phyloP scores from a whole-genome alignment of 37 sponge, comb jelly and placozoan genomes.

The Diacarnus erythraeanus region DNA sequence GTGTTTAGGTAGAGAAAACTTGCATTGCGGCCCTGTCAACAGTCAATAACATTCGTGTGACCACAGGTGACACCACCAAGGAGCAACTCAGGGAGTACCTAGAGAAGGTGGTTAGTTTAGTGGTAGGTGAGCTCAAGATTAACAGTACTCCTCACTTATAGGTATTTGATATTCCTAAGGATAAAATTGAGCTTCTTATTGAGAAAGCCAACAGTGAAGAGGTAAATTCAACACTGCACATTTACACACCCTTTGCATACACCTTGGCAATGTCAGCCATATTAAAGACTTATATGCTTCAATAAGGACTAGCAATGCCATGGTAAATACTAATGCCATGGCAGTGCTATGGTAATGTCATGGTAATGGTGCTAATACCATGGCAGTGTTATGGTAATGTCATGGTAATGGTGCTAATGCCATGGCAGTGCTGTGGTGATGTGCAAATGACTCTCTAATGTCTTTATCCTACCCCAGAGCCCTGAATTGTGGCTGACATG shows the following conservation, averaged over 20 bases:
- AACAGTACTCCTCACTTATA: no score
- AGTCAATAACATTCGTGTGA: conserved; percentile 7
- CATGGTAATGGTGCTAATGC: no score
- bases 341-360: no score
- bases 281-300: no score
- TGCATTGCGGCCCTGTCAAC: conserved; percentile 27
- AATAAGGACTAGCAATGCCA: no score
- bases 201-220: not conserved
- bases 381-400: no score
- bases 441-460: not conserved
- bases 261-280: no score
- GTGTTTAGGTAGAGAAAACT: conserved; percentile 10
- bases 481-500: conserved; percentile 20
- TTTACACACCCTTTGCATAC: no score
- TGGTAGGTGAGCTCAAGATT: no score
- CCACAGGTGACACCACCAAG: not conserved
- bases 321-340: no score
- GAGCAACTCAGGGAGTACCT: conserved; percentile 1
- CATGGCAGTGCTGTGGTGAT: no score
- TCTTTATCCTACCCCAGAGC: not conserved
- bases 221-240: not conserved
- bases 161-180: conserved; percentile 14
- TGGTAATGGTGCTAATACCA: no score
- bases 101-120: conserved; percentile 5
- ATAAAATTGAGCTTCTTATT: not conserved